Evolutionary conservation across 2,888 invertebrate genomes (phyloP).

Genomic region (Byasa hedistus): DNA sequence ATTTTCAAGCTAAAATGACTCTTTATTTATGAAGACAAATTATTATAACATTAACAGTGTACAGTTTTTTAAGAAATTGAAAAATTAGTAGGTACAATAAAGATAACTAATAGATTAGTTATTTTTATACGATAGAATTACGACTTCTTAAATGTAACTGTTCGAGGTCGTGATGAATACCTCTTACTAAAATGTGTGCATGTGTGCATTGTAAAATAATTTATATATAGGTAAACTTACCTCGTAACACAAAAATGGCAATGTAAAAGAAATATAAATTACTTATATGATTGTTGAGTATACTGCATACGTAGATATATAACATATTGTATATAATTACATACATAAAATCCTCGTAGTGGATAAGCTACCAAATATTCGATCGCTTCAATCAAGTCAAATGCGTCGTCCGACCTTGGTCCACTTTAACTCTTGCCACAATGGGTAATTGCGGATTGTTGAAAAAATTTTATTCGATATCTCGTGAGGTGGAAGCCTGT

Average conservation of each 20-base stretch:
- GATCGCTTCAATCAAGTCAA: slow-evolving; percentile 19
- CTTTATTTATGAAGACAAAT: too few relatives aligned
- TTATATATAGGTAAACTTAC: background rate
- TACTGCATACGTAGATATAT: background rate
- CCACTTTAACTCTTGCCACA: slow-evolving; percentile 18
- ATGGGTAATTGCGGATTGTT: slow-evolving; percentile 13
- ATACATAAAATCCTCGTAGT: slow-evolving; percentile 12
- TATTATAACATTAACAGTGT: too few relatives aligned
- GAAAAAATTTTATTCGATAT: slow-evolving; percentile 13
- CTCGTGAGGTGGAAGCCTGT: background rate
- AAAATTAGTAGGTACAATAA: too few relatives aligned
- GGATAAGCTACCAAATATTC: slow-evolving; percentile 15
- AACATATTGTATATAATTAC: background rate
- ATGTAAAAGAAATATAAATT: background rate
- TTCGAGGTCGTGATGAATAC: too few relatives aligned
- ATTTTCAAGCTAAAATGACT: too few relatives aligned
- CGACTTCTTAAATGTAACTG: too few relatives aligned
- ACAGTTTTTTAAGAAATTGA: too few relatives aligned
- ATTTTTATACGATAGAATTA: too few relatives aligned
- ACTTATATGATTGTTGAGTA: background rate
- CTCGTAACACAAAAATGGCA: background rate
- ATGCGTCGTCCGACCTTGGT: slow-evolving; percentile 15
- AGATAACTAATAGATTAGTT: too few relatives aligned
- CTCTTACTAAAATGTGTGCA: too few relatives aligned
- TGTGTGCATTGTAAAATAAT: background rate